Evolutionary conservation across 2,888 invertebrate species (phyloP).

Genomic region (Alentia gelatinosa): DNA sequence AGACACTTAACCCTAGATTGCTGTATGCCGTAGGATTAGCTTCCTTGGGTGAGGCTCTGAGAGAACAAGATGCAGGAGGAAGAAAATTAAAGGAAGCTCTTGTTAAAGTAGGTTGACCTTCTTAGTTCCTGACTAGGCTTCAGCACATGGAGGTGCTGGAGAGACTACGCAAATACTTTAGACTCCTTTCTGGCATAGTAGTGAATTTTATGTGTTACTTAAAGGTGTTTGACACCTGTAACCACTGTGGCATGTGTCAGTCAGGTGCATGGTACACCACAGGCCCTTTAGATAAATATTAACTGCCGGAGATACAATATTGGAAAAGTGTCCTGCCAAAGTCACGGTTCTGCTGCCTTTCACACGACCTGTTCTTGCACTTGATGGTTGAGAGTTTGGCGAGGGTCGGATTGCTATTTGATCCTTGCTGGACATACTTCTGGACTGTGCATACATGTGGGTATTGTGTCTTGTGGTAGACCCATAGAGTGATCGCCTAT

Average conservation of each 20-base stretch:
- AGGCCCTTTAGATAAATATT: background rate
- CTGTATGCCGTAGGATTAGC: background rate
- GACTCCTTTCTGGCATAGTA: too few relatives aligned
- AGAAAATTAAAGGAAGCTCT: background rate
- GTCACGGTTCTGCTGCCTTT: background rate
- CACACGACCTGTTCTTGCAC: too few relatives aligned
- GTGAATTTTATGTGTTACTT: too few relatives aligned
- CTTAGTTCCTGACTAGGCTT: background rate
- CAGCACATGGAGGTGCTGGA: background rate
- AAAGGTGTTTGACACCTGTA: too few relatives aligned
- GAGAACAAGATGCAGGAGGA: constrained; percentile 1
- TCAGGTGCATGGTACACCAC: too few relatives aligned
- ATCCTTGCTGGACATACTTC: too few relatives aligned
- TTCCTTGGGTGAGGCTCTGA: background rate
- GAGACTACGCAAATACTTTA: background rate
- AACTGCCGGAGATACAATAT: background rate
- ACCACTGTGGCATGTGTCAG: too few relatives aligned
- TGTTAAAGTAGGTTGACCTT: background rate
- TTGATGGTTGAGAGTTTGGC: too few relatives aligned
- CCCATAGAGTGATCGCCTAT: too few relatives aligned
- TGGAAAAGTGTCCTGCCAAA: background rate
- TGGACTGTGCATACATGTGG: too few relatives aligned
- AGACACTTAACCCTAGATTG: background rate
- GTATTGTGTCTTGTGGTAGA: too few relatives aligned
- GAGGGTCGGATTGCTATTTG: too few relatives aligned